Evolutionary conservation across 2,888 invertebrate genomes (phyloP), one percentile per base, ranked within the genome.

Genomic region (Timema podura): DNA sequence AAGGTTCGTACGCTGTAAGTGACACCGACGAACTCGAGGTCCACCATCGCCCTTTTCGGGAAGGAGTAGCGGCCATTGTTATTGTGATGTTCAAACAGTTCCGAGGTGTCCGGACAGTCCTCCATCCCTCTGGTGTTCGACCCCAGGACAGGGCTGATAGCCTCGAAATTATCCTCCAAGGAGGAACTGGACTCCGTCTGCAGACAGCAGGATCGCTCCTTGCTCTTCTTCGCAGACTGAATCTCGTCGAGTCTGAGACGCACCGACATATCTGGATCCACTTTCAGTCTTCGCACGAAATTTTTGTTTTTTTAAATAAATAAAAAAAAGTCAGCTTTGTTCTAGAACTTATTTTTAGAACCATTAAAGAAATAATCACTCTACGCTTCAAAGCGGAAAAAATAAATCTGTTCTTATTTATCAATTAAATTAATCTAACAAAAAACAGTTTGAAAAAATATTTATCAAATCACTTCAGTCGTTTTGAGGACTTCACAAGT

Each of bases 21-120:
- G 48, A 93, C 84, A 76, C 91, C 84, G 70, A 84, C 84, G 78
- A 92, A 93, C 73, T 87, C 85, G 69, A 93, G 80, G 75, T 90
- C 85, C 70, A 92, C 84, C 11, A 88, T 86, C 61, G 87, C 85
- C 74, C 90, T 85, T 71, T 81, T 82, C 5, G 85, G 84, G 70
- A 87, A 86, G 16, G 61, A 61, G 44, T 13, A 44, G 8, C 11
- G 44, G 30, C 6, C 9, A 45, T 61, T 61, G 61, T 61, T 61
- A 45, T 61, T 61, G 44, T 61, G 61, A 13, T 30, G 61, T 45
- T 44, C 30, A 30, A 61, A 45, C 61, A 61, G 61, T 45, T 61
- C 3, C 44, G 11, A 45, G 30, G 11, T 30, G 30, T 30, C 11
- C 44, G 5, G 44, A 45, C 45, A 30, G 44, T 5, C n/a, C 44